Base-by-base conservation (phyloP, 2,113 vertebrate genomes). In the Nyctereutes procyonoides region DNA sequence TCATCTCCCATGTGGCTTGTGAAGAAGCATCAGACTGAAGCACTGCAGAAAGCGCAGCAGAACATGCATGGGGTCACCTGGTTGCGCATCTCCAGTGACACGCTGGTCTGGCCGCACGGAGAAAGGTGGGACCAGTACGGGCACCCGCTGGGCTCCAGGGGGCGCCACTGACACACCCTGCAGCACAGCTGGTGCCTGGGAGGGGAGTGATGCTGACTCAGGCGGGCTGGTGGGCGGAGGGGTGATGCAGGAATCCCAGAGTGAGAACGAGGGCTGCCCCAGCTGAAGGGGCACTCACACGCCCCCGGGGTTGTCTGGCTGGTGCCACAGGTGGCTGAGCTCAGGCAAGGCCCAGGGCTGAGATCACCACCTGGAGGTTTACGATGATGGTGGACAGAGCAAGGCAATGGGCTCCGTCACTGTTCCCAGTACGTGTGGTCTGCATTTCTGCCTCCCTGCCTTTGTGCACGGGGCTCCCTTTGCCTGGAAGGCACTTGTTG, bases 191-290 rank as follows among this genome's bases (percentile, higher is more conserved):
- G 11, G 55, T 14, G 15, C 77, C 30, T 30, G 2, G 13, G 13
- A 38, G 9, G 15, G 26, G 3, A 73, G 82, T 2, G 2, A 32
- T 10, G 19, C 3, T 38, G 16, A 28, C 2, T 4, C 5, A 14
- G 20, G 12, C 3, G 62, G 3, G 14, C 0, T 1, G 51, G 5
- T 30, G 17, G 62, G 15, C n/a, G 62, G 6, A 1, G 0, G 14
- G 48, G 43, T 43, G 43, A 43, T 43, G 43, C 43, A 43, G 43
- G 43, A 43, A 43, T 43, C 43, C 43, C 43, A 43, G 6, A 43
- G 43, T 43, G 43, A 43, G 43, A 43, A 7, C 43, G 43, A 43
- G 60, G 81, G 55, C 24, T 85, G 20, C 7, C 43, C 22, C 32
- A 11, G 30, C 13, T 69, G 55, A 79, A 48, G 12, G 6, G 58